Base-by-base conservation (phyloP, 1,140 invertebrate genomes). In the Phymorhynchus buccinoides region DNA sequence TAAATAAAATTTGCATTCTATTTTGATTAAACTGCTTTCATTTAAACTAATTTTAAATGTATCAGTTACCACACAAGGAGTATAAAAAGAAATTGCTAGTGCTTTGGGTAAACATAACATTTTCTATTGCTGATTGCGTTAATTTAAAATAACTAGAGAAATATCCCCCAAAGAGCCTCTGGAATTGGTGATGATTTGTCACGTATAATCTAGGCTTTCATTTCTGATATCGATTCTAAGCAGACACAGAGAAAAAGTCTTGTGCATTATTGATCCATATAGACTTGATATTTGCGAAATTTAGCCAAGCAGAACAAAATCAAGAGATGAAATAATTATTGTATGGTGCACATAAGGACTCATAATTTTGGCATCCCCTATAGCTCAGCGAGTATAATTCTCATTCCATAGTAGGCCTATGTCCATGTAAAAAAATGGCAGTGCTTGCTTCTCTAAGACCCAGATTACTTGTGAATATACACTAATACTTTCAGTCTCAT, bases 351-450 rank as follows among this genome's bases (percentile, higher is more conserved):
- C 77, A 18, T 42, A 42, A 41, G 27, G 37, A 6, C 44, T 41
- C 39, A 78, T 78, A 7, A 22, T 78, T 78, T 78, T 78, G 77
- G 77, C 18, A 27, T 44, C 9, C 77, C 77, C 77, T 22, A 78
- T 42, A 42, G 73, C 73, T 78, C 37, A 78, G 16, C 77, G 7
- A 78, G 12, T n/a, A 27, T n/a, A 39, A 37, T 22, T 41, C 56
- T 27, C 4, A 62, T 62, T 22, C 56, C n/a, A 22, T 22, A 4
- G 56, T 62, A 1, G n/a, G n/a, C n/a, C n/a, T n/a, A 22, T 62
- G 12, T 62, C n/a, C 48, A 52, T 9, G 12, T 62, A 4, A 62
- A 4, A 62, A 62, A 62, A 62, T 62, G 22, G 22, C 12, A 18
- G 22, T 16, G 12, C n/a, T 62, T 62, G 56, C 0, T 0, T 27